Evolutionary conservation across 2,888 invertebrate genomes (phyloP).

Genomic region (Brachypterus glaber): DNA sequence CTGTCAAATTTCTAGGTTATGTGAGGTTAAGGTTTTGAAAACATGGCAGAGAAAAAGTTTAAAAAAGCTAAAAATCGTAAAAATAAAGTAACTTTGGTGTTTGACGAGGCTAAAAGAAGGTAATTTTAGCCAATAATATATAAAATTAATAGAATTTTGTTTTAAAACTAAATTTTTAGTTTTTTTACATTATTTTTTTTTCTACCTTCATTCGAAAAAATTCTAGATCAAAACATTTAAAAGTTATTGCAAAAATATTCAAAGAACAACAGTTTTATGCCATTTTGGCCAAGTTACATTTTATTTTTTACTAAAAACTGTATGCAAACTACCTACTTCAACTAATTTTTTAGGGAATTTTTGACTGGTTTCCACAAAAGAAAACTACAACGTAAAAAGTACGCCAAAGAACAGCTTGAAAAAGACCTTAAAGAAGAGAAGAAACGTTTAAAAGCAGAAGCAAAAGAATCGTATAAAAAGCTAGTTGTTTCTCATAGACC

Average conservation of each 20-base stretch:
- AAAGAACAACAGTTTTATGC: conserved; percentile 10
- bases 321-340: conserved; percentile 4
- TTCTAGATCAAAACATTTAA: too few relatives aligned
- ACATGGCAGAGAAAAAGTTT: conserved; percentile 19
- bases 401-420: conserved; percentile 64
- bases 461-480: conserved; percentile 62
- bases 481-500: conserved; percentile 62
- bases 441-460: conserved; percentile 65
- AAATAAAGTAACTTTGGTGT: conserved; percentile 47
- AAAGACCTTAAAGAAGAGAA: conserved; percentile 64
- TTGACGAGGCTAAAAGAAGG: conserved; percentile 52
- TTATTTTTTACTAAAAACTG: conserved; percentile 1
- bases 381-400: conserved; percentile 64
- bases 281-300: not conserved
- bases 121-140: conserved; percentile 33
- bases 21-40: conserved; percentile 5
- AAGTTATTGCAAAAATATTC: too few relatives aligned
- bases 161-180: not conserved
- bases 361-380: conserved; percentile 73
- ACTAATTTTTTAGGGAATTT: conserved; percentile 58
- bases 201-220: not conserved
- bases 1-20: too few relatives aligned
- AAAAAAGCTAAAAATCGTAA: conserved; percentile 40
- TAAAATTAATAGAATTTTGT: conserved; percentile 6
- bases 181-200: not conserved